Conservation (phyloP, 2,113 vertebrate species). For the Lota lota region DNA sequence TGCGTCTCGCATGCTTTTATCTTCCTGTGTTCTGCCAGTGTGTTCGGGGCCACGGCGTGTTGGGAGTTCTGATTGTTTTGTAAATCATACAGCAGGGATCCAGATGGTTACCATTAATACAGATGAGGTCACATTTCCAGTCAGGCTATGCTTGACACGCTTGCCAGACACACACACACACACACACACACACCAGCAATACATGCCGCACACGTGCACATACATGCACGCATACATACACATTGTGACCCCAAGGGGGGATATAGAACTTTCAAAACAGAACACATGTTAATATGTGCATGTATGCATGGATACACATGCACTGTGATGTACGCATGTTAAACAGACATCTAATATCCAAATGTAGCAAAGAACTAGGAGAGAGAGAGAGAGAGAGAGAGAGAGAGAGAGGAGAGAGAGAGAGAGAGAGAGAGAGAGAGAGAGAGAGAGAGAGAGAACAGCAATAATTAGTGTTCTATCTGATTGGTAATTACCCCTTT, state of each 20-base stretch:
- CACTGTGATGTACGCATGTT: too few species aligned
- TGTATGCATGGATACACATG: too few species aligned
- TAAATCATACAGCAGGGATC: conserved; percentile 50
- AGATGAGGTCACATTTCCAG: conserved; percentile 61
- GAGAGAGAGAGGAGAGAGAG: not conserved
- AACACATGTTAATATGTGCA: too few species aligned
- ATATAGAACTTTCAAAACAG: too few species aligned
- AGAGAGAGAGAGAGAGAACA: conserved; percentile 22
- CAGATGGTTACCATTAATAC: conserved; percentile 65
- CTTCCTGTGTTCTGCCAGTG: conserved; percentile 38
- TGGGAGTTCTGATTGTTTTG: not conserved
- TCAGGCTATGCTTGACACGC: conserved; percentile 36
- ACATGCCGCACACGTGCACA: not conserved
- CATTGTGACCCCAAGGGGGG: not conserved
- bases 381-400: conserved; percentile 15
- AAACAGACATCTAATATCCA: too few species aligned
- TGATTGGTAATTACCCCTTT: conserved; percentile 70
- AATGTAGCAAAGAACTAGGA: not conserved
- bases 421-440: too few species aligned
- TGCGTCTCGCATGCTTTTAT: not conserved
- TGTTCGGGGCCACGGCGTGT: not conserved
- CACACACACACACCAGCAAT: not conserved
- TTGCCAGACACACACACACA: conserved; percentile 6
- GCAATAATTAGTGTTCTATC: conserved; percentile 72
- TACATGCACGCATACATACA: not conserved